A percentile compares a stretch with the other conserved stretches of the same genome.
phyloP scores from a whole-genome alignment of 2,888 invertebrate species.

The Hirtodrosophila cameraria region DNA sequence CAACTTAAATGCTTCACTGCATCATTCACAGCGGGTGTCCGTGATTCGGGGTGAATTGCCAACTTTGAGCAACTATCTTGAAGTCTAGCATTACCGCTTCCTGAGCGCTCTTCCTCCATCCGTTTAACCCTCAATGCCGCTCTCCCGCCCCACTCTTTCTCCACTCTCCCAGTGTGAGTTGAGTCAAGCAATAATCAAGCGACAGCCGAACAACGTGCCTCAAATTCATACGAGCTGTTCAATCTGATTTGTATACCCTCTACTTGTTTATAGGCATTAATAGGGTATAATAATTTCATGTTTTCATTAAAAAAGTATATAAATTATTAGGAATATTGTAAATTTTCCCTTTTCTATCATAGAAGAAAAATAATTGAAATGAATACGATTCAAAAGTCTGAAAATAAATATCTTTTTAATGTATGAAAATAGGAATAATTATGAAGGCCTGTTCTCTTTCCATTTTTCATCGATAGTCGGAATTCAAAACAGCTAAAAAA shows the following conservation, averaged over 20 bases:
- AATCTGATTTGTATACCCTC: background rate
- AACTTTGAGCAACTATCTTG: constrained; percentile 7
- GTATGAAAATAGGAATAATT: too few relatives aligned
- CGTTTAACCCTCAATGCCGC: background rate
- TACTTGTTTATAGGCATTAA: background rate
- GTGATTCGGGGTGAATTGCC: constrained; percentile 13
- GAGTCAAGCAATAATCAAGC: constrained; percentile 43
- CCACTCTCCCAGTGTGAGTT: constrained; percentile 26
- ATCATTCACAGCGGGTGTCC: constrained; percentile 55
- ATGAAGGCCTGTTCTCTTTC: too few relatives aligned
- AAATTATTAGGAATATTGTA: too few relatives aligned
- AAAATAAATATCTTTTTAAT: too few relatives aligned
- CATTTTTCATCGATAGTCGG: too few relatives aligned
- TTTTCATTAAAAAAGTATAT: background rate
- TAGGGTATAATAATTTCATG: too few relatives aligned
- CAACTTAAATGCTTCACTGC: constrained; percentile 54
- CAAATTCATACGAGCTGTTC: constrained; percentile 46
- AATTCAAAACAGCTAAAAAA: too few relatives aligned
- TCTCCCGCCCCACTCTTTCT: background rate
- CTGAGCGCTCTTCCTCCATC: too few relatives aligned
- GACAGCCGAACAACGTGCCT: constrained; percentile 41
- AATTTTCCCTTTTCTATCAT: too few relatives aligned
- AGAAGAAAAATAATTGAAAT: too few relatives aligned
- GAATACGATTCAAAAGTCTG: too few relatives aligned
- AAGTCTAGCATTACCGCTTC: background rate